Evolutionary conservation across 2,797 vertebrate genomes (phyloP).

Genomic region (Hyperoplus lanceolatus): DNA sequence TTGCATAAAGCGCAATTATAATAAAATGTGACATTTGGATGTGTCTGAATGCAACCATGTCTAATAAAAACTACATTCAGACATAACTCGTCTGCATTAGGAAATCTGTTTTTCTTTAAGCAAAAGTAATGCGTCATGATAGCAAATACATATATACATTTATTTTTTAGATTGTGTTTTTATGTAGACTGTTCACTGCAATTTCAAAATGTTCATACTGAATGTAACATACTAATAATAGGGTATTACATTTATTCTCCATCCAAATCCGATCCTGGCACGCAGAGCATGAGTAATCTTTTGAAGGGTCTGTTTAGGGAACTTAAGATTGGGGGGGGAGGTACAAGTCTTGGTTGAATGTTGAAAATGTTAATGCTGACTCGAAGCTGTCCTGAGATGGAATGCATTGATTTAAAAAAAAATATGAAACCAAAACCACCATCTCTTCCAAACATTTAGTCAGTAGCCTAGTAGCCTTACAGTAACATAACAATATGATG

Average conservation of each 20-base stretch:
- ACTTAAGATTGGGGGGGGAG: neutral
- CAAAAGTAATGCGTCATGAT: neutral
- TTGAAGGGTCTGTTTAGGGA: constrained; percentile 17
- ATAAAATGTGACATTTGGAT: neutral
- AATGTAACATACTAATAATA: neutral
- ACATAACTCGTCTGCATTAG: neutral
- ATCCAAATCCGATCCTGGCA: constrained; percentile 1
- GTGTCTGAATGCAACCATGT: neutral
- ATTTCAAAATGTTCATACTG: neutral
- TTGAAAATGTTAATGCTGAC: constrained; percentile 7
- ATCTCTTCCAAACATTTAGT: neutral
- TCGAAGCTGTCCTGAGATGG: neutral
- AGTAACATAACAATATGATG: neutral
- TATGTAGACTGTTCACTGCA: neutral
- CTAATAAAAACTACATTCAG: neutral
- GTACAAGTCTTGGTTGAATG: neutral
- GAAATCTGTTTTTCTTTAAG: neutral
- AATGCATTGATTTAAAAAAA: neutral
- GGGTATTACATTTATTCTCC: neutral
- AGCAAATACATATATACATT: no score
- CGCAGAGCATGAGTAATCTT: constrained; percentile 7
- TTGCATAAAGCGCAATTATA: neutral
- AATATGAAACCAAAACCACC: neutral
- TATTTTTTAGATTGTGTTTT: neutral
- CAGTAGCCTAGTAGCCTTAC: neutral